These are phyloP conservation scores for Eclectus roratus DNA, from an alignment of 2,113 vertebrate species.

Conservation along the genomic window DNA sequence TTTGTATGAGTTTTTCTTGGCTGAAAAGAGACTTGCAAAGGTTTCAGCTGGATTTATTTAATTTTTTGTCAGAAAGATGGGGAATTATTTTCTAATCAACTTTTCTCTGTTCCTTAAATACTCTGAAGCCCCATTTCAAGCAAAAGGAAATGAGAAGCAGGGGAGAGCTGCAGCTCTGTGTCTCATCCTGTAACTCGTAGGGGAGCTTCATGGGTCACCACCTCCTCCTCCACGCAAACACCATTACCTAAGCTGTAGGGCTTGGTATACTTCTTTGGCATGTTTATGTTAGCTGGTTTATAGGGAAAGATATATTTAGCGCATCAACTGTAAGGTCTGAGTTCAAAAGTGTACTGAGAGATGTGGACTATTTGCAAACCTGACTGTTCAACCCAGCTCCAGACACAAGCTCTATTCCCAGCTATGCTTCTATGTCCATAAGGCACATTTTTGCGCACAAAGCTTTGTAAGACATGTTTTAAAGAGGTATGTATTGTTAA, in stretches of 20 bases:
- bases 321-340: neutral
- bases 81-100: neutral
- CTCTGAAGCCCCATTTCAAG: neutral
- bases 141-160: neutral
- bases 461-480: neutral
- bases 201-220: neutral
- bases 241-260: neutral
- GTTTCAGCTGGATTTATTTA: neutral
- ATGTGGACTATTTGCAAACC: accelerated
- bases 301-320: neutral
- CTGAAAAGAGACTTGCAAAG: neutral
- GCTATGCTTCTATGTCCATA: neutral
- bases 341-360: neutral
- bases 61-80: neutral
- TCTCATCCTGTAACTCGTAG: neutral
- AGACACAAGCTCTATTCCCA: neutral
- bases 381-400: neutral
- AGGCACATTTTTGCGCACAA: neutral
- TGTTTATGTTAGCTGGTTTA: neutral
- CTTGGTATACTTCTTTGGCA: neutral
- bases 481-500: neutral
- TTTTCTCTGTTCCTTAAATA: neutral
- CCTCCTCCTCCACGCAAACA: neutral
- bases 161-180: neutral
- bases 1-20: neutral